phyloP scores from a whole-genome alignment of 2,888 invertebrate genomes.

The Galerucella calmariensis region DNA sequence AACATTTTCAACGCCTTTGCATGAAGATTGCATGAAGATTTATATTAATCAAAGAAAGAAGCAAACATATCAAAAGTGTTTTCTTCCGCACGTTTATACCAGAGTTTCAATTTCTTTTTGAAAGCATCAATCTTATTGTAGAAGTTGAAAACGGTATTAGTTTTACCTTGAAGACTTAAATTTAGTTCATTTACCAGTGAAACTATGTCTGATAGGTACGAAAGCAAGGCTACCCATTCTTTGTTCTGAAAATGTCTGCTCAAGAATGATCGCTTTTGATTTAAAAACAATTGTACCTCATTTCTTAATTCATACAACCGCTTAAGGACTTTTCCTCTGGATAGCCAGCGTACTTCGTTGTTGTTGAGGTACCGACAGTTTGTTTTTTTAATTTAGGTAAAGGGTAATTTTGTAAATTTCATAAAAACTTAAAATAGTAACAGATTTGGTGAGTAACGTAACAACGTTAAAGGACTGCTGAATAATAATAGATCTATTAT shows the following conservation, averaged over 20 bases:
- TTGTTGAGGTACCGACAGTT: neutral
- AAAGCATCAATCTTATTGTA: constrained; percentile 19
- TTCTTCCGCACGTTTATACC: too few species aligned
- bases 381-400: neutral
- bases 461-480: constrained; percentile 6
- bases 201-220: constrained; percentile 11
- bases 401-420: constrained; percentile 5
- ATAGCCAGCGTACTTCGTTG: constrained; percentile 6
- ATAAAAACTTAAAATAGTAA: constrained; percentile 5
- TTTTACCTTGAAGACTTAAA: constrained; percentile 18
- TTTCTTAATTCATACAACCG: constrained; percentile 6
- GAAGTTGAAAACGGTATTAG: constrained; percentile 15
- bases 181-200: constrained; percentile 17
- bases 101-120: constrained; percentile 18
- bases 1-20: too few species aligned
- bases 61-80: too few species aligned
- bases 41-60: too few species aligned
- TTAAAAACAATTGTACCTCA: constrained; percentile 6
- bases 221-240: constrained; percentile 10
- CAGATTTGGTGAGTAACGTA: constrained; percentile 8
- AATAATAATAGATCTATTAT: constrained; percentile 5
- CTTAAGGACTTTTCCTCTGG: constrained; percentile 1
- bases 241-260: neutral
- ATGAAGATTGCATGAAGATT: too few species aligned
- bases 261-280: neutral